Evolutionary conservation across 2,888 invertebrate genomes (phyloP), one percentile per base, ranked within the genome.

Genomic region (Pseudococcus viburni): DNA sequence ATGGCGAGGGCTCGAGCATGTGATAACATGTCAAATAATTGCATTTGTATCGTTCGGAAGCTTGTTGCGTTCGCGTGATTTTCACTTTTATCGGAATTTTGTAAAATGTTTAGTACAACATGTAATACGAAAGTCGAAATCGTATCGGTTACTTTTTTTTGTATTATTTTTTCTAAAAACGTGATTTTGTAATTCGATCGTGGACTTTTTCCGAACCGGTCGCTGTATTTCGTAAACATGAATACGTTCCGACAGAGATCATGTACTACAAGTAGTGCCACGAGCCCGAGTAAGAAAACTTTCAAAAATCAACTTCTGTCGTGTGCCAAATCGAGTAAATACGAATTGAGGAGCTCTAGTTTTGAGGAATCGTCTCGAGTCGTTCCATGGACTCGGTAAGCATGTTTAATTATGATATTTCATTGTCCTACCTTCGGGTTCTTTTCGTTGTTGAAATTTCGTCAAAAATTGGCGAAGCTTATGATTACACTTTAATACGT

Each of bases 321-420:
- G 1, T 90, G 91, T 26, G 90, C 91, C 19, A 90, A 91, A 48
- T 90, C 92, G 64, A 91, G 91, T 90, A 92, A 92, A 90, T 92
- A 92, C 90, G 92, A 92, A 90, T 90, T 92, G 77, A 90, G 92
- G 77, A 92, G 92, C 90, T 92, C 92, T 90, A 92, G 92, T 90
- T 92, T 92, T 90, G 92, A 92, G 90, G 91, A 92, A 26, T 90
- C 90, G 11, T 91, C 91, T 90, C 91, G 91, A 89, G 91, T 92
- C 46, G 90, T 92, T 15, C 92, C 92, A 42, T 92, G 92, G 92
- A 92, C 92, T 17, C 89, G 90, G 90, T 90, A 39, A 89, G 89
- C 64, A 9, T 64, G 1, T 59, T 6, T 0, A 59, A 22, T 22
- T 59, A 59, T 9, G 0, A 19, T 59, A 19, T 59, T 19, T 59